Evolutionary conservation across 1,140 invertebrate species (phyloP), one percentile per base, ranked within the genome.

Genomic region (Caenorhabditis brenneri): DNA sequence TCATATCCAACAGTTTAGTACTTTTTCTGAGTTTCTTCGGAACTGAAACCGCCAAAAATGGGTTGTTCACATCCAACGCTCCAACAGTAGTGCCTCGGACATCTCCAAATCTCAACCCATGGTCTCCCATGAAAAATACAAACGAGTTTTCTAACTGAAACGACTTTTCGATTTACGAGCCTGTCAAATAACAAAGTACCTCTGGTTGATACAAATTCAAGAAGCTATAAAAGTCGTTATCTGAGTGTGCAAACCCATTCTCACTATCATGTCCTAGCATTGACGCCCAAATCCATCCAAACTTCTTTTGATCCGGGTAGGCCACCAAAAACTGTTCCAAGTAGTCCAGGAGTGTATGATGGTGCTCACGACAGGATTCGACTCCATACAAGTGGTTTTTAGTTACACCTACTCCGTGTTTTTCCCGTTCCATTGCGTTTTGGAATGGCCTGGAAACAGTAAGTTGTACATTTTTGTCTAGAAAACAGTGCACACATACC

Each of bases 111-210:
- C 84, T 46, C 5, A 86, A 36, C 24, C 84, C 84, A 58, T 86
- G 84, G 36, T 86, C 84, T 1, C 84, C 84, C 81, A 84, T 84
- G 36, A 86, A 55, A 29, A 86, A 55, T 0, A 86, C 84, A 31
- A 86, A 86, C 5, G 83, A 78, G 12, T 86, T 86, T 36, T 86
- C 82, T 7, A 86, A 24, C 84, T 85, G 74, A 78, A 85, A 69
- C 6, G 33, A 7, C 24, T 7, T 53, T 29, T 60, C 15, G 22
- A 2, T 15, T 27, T 10, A 0, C 2, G n/a, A 16, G 74, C 10
- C 16, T 48, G 1, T 29, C n/a, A 31, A 31, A 10, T 0, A 39
- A 22, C 10, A 22, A 29, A 42, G 0, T 15, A 85, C 84, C 60
- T 79, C 24, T 29, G 78, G 24, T 33, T 51, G 60, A 42, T 86